Percentiles rank a stretch among this genome's conserved stretches.
These are phyloP conservation scores for Conomelus anceps DNA, from an alignment of 2,888 invertebrate species.

Conservation along the genomic window DNA sequence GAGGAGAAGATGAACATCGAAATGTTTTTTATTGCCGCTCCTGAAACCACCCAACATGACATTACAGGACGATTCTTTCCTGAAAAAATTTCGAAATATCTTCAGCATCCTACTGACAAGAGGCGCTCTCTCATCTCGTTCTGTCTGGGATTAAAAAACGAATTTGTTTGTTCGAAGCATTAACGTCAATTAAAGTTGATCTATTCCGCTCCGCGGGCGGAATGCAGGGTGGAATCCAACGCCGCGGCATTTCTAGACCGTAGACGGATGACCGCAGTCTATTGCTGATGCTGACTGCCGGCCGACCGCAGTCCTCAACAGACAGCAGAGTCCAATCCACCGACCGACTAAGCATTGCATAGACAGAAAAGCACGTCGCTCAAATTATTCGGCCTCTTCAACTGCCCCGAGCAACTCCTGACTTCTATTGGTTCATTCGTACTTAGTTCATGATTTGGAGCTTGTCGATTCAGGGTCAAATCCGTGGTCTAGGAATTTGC, in stretches of 20 bases:
- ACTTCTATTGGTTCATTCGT: neutral
- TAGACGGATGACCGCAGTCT: neutral
- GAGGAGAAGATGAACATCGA: neutral
- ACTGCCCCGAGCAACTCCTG: too few relatives aligned
- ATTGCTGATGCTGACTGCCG: neutral
- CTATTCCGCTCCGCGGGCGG: constrained; percentile 1
- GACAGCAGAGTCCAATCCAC: too few relatives aligned
- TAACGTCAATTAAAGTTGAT: constrained; percentile 12
- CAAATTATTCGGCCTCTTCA: neutral
- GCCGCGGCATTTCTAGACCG: constrained; percentile 1
- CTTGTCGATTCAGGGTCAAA: neutral
- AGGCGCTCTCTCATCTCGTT: neutral
- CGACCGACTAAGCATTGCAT: too few relatives aligned
- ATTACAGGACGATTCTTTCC: neutral
- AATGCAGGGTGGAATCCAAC: neutral
- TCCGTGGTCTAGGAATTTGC: neutral
- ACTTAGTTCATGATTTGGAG: neutral
- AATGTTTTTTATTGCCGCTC: neutral
- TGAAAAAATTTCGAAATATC: neutral
- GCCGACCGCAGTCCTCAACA: neutral
- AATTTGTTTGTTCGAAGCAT: constrained; percentile 12
- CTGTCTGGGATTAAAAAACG: constrained; percentile 10
- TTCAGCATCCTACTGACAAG: neutral
- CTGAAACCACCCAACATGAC: neutral
- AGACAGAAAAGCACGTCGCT: too few relatives aligned